A percentile compares a stretch with the other conserved stretches of the same genome.
These are phyloP conservation scores for Esox niger DNA, from an alignment of 2,113 vertebrate species.

Conservation along the genomic window DNA sequence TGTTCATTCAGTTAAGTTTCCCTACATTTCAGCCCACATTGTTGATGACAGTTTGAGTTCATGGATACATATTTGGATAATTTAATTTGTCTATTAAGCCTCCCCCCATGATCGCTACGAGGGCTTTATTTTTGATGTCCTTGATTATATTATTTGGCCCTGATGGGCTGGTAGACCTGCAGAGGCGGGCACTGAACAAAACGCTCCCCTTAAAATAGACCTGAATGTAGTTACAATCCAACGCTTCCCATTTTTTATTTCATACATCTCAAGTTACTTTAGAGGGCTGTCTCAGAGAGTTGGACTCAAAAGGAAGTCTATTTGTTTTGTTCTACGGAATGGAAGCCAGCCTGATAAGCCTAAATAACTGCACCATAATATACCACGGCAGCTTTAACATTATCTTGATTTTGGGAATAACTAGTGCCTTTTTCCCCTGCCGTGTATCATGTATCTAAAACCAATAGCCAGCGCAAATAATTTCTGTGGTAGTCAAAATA, in stretches of 20 bases:
- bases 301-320: too few relatives aligned
- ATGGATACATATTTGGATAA: slow-evolving; percentile 6
- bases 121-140: background rate
- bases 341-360: too few relatives aligned
- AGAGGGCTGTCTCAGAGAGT: too few relatives aligned
- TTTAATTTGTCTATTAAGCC: background rate
- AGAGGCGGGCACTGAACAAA: background rate
- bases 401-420: slow-evolving; percentile 8
- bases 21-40: background rate
- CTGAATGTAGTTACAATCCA: background rate
- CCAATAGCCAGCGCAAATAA: slow-evolving; percentile 12
- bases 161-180: background rate
- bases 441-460: slow-evolving; percentile 32
- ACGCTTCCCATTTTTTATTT: too few relatives aligned
- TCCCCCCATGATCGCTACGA: background rate
- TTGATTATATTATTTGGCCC: slow-evolving; percentile 12
- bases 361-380: too few relatives aligned
- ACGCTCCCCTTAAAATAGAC: slow-evolving; percentile 3
- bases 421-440: background rate
- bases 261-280: background rate
- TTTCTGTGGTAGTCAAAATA: slow-evolving; percentile 22
- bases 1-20: background rate
- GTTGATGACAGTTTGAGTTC: background rate
- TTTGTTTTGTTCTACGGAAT: too few relatives aligned
- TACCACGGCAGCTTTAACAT: slow-evolving; percentile 1